phyloP scores from a whole-genome alignment of 23 tunicate species.

The Ascidia mentula region DNA sequence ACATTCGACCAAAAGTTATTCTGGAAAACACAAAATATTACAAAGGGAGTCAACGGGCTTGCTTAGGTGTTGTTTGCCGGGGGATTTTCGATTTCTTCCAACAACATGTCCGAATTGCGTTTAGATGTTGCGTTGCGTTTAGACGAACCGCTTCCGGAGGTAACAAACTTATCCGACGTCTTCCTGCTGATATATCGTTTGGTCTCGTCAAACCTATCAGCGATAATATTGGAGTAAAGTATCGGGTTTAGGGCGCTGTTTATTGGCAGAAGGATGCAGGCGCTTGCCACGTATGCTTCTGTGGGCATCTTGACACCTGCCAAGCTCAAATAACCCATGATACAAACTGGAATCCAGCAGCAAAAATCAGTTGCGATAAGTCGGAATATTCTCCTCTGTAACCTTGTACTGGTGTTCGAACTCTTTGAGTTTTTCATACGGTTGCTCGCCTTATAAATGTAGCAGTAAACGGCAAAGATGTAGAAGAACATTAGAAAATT shows the following conservation, averaged over 20 bases:
- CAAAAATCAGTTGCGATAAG: conserved; percentile 11
- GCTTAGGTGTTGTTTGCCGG: no score
- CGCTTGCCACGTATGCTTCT: conserved; percentile 14
- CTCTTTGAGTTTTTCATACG: neutral
- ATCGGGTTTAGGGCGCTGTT: conserved; percentile 24
- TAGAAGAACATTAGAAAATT: conserved; percentile 5
- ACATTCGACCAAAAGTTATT: no score
- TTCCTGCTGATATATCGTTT: neutral
- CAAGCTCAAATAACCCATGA: conserved; percentile 6
- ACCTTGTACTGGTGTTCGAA: neutral
- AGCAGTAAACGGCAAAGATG: neutral
- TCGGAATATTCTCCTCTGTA: neutral
- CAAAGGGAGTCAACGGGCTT: no score
- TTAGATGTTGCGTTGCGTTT: no score
- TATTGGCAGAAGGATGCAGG: conserved; percentile 14
- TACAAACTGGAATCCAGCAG: conserved; percentile 24
- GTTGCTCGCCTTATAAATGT: conserved; percentile 9
- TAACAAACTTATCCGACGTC: no score
- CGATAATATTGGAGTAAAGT: conserved; percentile 4
- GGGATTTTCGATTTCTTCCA: no score
- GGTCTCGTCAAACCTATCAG: neutral
- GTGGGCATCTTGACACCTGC: neutral
- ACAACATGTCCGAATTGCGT: no score
- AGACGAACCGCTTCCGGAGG: no score
- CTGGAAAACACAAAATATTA: no score